Evolutionary conservation across 37 sponge, comb jelly and placozoan species (phyloP).

Genomic region (Mnemiopsis leidyi): DNA sequence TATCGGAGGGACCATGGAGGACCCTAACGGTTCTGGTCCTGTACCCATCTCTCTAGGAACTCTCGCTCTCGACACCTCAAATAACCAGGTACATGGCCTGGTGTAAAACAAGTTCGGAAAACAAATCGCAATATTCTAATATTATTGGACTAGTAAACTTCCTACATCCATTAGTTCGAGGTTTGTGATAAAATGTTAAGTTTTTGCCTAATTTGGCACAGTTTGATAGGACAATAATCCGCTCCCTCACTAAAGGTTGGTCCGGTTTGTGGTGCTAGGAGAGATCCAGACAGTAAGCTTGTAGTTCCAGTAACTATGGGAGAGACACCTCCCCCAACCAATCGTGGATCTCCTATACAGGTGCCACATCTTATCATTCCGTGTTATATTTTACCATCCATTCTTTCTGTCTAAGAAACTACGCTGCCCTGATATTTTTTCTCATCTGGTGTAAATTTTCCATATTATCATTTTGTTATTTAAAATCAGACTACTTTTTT

Average conservation of each 20-base stretch:
- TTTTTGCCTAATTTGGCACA: no score
- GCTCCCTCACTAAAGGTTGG: background rate
- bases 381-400: no score
- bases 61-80: slow-evolving; percentile 53
- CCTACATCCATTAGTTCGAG: no score
- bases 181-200: no score
- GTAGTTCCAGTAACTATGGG: slow-evolving; percentile 66
- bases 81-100: background rate
- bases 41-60: slow-evolving; percentile 65
- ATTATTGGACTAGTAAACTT: no score
- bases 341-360: background rate
- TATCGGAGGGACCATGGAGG: slow-evolving; percentile 67
- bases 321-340: background rate
- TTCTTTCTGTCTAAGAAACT: no score
- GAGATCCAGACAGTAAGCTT: background rate
- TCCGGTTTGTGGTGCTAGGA: slow-evolving; percentile 66
- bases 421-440: no score
- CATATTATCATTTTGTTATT: no score
- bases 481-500: background rate
- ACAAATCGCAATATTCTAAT: no score
- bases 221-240: no score
- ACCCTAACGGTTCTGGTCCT: slow-evolving; percentile 61
- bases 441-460: no score
- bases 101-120: no score
- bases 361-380: background rate